Evolutionary conservation across 2,113 vertebrate genomes (phyloP), one percentile per base, ranked within the genome.

Genomic region (Theristicus caerulescens): DNA sequence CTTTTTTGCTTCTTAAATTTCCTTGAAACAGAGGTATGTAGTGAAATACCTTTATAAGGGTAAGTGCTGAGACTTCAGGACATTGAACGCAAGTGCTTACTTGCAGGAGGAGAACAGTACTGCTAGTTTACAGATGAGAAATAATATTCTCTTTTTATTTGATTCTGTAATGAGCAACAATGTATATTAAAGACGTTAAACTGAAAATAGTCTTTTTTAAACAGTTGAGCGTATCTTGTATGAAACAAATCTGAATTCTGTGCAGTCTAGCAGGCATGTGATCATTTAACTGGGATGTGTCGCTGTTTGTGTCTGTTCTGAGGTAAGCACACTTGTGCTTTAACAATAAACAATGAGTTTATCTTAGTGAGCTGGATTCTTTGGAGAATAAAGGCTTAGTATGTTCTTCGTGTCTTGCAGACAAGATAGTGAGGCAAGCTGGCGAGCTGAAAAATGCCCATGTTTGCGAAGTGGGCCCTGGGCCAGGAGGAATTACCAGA

Each of bases 391-490:
- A 79, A 93, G 90, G 20, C 73, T 72, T 51, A 80, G 10, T 85
- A 38, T 96, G 40, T 84, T 91, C 82, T 96, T 94, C 89, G 55
- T 97, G 65, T 94, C 78, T 96, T 97, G 61, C 97, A 99, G 99
- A 99, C 98, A 99, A 99, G 98, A 99, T 99, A 91, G 98, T 99
- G 55, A 98, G 98, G 82, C 99, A 99, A 86, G 99, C 99, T 34
- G 99, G 99, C 0, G 91, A 85, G 89, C 97, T 99, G 94, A 98
- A 91, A 94, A 94, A 98, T 57, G 98, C 98, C 26, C 93, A 98
- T 27, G 99, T 99, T 57, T 99, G 99, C 5, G 99, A 99, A 96
- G 99, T 99, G 85, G 99, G 99, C 32, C 99, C 99, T 1, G 99
- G 99, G 34, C 99, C 99, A 1, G 99, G 99, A 17, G 99, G 99